These are phyloP conservation scores for Cosmia pyralina DNA, from an alignment of 2,888 invertebrate species.

Conservation along the genomic window DNA sequence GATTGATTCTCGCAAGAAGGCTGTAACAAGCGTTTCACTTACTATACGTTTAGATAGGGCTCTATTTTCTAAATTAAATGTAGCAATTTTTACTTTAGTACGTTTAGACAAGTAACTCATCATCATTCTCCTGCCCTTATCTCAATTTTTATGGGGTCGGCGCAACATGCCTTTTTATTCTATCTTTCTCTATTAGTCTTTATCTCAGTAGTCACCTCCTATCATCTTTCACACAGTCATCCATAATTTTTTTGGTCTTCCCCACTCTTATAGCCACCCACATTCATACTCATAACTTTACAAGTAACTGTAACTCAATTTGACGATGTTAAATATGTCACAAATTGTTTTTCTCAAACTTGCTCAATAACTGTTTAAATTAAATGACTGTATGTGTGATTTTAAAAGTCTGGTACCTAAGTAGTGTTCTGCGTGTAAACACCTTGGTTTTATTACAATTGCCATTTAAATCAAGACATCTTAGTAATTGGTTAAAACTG, in stretches of 20 bases:
- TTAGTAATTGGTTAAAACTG: background rate
- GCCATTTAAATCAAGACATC: background rate
- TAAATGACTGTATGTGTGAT: background rate
- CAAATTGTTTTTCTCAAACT: background rate
- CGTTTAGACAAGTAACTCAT: too few relatives aligned
- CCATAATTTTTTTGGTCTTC: background rate
- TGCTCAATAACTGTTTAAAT: background rate
- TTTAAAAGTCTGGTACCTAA: background rate
- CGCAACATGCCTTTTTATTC: background rate
- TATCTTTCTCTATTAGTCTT: background rate
- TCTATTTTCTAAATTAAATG: background rate
- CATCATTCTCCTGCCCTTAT: background rate
- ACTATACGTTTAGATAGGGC: background rate
- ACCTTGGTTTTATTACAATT: slow-evolving; percentile 5
- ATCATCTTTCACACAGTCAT: background rate
- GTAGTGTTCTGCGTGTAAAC: background rate
- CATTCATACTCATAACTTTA: background rate
- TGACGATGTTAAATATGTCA: background rate
- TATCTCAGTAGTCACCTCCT: background rate
- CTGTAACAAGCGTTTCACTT: slow-evolving; percentile 14
- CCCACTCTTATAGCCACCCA: background rate
- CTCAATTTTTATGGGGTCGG: background rate
- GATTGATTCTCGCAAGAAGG: slow-evolving; percentile 54
- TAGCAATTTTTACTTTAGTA: slow-evolving; percentile 1
- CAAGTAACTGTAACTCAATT: background rate